Evolutionary conservation across 2,797 vertebrate genomes (phyloP).

Genomic region (Cynodonichthys magdalenae): DNA sequence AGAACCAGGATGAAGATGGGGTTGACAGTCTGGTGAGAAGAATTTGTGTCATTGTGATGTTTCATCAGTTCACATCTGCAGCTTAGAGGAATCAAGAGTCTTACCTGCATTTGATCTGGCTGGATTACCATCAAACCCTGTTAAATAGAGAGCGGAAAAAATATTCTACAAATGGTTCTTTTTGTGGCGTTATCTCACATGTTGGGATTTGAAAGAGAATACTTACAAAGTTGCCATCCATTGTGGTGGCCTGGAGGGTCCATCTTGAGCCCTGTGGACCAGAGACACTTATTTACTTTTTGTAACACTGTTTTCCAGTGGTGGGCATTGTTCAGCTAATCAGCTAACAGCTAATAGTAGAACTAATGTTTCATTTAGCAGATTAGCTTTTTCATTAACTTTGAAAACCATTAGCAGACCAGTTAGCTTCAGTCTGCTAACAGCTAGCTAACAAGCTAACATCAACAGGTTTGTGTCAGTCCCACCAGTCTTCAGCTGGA

Average conservation of each 20-base stretch:
- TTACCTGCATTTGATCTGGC: constrained; percentile 98
- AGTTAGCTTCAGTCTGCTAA: too few species aligned
- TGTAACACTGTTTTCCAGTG: not conserved
- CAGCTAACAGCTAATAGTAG: too few species aligned
- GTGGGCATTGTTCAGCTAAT: too few species aligned
- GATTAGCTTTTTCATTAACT: too few species aligned
- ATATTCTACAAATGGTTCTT: too few species aligned
- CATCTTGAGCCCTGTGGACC: constrained; percentile 91
- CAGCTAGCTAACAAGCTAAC: too few species aligned
- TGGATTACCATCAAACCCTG: constrained; percentile 86
- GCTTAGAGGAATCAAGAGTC: not conserved
- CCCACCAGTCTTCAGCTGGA: too few species aligned
- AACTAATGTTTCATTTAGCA: too few species aligned
- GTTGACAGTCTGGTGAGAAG: constrained; percentile 86
- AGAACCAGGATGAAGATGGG: constrained; percentile 89
- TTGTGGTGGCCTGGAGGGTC: constrained; percentile 94
- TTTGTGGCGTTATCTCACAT: not conserved
- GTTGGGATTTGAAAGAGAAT: not conserved
- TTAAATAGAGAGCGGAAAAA: not conserved
- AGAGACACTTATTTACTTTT: constrained; percentile 19
- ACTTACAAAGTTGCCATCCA: constrained; percentile 92
- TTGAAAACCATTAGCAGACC: too few species aligned
- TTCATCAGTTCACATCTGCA: not conserved
- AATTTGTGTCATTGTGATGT: not conserved
- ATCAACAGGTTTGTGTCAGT: too few species aligned